Conservation (phyloP, 2,113 vertebrate species). For the Acrocephalus kingi region DNA sequence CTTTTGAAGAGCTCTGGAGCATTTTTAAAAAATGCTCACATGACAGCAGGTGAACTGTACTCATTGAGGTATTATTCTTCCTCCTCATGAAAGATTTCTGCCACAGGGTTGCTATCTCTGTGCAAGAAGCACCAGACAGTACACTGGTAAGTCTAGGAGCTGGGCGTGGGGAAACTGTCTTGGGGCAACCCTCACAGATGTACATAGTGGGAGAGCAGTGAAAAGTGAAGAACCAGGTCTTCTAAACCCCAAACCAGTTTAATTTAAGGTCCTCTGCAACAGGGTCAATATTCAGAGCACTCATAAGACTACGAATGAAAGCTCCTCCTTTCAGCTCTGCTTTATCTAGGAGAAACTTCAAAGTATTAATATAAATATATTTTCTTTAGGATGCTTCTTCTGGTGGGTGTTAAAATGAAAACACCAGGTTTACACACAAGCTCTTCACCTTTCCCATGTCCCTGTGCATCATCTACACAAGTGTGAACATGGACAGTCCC, state of each 20-base stretch:
- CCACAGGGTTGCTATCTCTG: background rate
- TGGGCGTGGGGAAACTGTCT: background rate
- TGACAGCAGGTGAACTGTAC: background rate
- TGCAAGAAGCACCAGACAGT: background rate
- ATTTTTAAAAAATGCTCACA: background rate
- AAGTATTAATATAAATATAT: background rate
- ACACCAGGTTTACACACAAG: background rate
- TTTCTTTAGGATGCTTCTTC: background rate
- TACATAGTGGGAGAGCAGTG: background rate
- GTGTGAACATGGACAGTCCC: background rate
- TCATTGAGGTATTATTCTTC: background rate
- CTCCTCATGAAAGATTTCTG: background rate
- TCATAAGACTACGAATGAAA: background rate
- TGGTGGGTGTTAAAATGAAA: background rate
- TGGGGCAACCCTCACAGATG: too few species aligned
- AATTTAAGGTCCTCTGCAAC: background rate
- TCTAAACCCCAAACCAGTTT: background rate
- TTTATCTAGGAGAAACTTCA: background rate
- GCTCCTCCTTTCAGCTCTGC: background rate
- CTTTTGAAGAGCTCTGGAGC: background rate
- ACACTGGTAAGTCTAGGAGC: background rate
- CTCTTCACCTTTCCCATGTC: background rate
- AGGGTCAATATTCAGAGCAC: background rate
- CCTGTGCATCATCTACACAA: background rate
- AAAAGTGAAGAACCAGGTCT: background rate